phyloP scores from a whole-genome alignment of 2,888 invertebrate genomes.

The Psococerastis gibbosa region DNA sequence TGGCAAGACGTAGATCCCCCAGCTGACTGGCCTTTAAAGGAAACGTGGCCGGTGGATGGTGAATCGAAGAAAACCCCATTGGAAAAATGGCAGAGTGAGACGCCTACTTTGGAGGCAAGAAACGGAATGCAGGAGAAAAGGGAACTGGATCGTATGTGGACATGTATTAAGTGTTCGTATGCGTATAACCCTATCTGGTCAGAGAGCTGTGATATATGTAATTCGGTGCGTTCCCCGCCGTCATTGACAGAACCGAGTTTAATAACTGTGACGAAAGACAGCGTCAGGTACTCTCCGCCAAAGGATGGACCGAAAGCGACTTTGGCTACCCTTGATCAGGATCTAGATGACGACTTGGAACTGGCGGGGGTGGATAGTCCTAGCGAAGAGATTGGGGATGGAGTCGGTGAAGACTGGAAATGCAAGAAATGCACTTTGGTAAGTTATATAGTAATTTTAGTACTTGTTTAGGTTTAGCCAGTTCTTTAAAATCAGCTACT shows the following conservation, averaged over 20 bases:
- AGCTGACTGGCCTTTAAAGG: too few relatives aligned
- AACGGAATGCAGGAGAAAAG: too few relatives aligned
- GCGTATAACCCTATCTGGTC: slow-evolving; percentile 69
- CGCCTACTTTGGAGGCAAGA: too few relatives aligned
- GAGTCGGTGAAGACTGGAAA: slow-evolving; percentile 41
- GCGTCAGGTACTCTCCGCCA: slow-evolving; percentile 18
- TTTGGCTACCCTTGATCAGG: slow-evolving; percentile 24
- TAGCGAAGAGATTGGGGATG: slow-evolving; percentile 10
- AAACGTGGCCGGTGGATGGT: too few relatives aligned
- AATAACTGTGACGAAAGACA: slow-evolving; percentile 44
- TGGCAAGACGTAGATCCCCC: too few relatives aligned
- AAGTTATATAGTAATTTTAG: too few relatives aligned
- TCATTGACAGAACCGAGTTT: slow-evolving; percentile 43
- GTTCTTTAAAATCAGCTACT: too few relatives aligned
- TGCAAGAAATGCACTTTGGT: slow-evolving; percentile 76
- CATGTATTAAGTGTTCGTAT: slow-evolving; percentile 73
- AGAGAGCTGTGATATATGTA: slow-evolving; percentile 65
- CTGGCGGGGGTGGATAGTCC: slow-evolving; percentile 8
- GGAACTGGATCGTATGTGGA: slow-evolving; percentile 47
- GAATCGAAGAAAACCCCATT: too few relatives aligned
- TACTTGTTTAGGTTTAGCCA: too few relatives aligned
- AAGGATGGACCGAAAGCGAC: slow-evolving; percentile 19
- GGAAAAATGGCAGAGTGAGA: too few relatives aligned
- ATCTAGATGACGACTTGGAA: slow-evolving; percentile 46
- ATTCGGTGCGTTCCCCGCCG: slow-evolving; percentile 40